Base-by-base conservation (phyloP, 2,113 vertebrate species). In the Perognathus longimembris region DNA sequence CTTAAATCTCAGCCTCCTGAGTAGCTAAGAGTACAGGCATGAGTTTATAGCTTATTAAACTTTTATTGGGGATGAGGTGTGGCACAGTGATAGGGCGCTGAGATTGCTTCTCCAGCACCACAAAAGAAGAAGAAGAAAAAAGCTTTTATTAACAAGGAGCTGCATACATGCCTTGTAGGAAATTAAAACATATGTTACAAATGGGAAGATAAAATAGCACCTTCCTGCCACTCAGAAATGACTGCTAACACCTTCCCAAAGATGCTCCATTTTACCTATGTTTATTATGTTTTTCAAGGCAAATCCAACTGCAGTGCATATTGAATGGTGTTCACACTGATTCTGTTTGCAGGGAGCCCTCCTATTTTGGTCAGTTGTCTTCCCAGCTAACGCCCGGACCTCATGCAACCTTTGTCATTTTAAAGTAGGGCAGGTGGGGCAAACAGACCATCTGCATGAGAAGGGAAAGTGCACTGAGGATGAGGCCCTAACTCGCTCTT, bases 381-480 rank as follows among this genome's bases (percentile, higher is more conserved):
- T n/a, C n/a, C 64, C 36, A n/a, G 30, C 24, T 64, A 38, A 38
- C 12, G 34, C 42, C 20, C 64, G 32, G 83, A 85, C 15, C n/a
- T 18, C 79, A 32, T 14, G 66, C 38, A 61, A 50, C 75, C 36
- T 96, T 85, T 82, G 89, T 95, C 86, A 40, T 90, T 82, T 83
- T 89, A 88, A 95, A 32, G 59, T n/a, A 30, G 66, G 59, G 34
- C 67, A 64, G 73, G 80, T 63, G 67, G 78, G 75, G 66, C 89
- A 76, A 59, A 82, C 9, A 67, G 30, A 6, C 30, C 0, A 84
- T 84, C 90, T 92, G 81, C 90, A 69, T 74, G 34, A 78, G 94
- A 94, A 93, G 79, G 80, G 45, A 89, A 11, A 67, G 67, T 75
- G 4, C 50, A 26, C 6, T 7, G 38, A 67, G 30, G 70, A n/a